These are phyloP conservation scores for Norana najaformis DNA, from an alignment of 2,888 invertebrate species.

Conservation along the genomic window DNA sequence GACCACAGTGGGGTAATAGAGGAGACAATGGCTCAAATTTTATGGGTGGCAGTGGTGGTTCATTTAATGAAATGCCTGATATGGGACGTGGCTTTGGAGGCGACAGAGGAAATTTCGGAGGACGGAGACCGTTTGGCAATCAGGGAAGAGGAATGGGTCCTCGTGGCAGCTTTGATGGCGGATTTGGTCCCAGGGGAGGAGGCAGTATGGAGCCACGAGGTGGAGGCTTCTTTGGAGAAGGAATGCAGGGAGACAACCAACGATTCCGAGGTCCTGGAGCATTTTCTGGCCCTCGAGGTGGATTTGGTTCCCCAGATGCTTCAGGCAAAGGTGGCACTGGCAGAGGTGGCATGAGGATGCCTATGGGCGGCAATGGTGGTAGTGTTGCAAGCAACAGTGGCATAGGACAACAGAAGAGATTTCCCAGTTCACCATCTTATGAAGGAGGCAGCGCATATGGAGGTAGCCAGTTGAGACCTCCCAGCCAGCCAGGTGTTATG, in stretches of 20 bases:
- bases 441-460: neutral
- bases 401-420: constrained; percentile 15
- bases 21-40: neutral
- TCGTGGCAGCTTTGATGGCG: neutral
- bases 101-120: neutral
- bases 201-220: constrained; percentile 18
- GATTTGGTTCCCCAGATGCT: neutral
- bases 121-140: neutral
- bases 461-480: neutral
- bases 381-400: neutral
- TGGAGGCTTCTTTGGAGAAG: neutral
- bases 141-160: constrained; percentile 24
- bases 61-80: neutral
- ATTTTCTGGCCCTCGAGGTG: constrained; percentile 1
- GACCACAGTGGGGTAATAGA: neutral
- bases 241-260: neutral
- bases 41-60: neutral
- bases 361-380: neutral
- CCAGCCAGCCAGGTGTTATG: neutral
- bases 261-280: neutral
- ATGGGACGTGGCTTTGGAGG: constrained; percentile 16
- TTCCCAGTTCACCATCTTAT: neutral
- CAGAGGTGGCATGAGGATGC: constrained; percentile 9
- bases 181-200: constrained; percentile 15
- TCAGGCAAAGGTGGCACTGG: neutral